phyloP scores from a whole-genome alignment of 2,888 invertebrate species.

The Cantharis rustica region DNA sequence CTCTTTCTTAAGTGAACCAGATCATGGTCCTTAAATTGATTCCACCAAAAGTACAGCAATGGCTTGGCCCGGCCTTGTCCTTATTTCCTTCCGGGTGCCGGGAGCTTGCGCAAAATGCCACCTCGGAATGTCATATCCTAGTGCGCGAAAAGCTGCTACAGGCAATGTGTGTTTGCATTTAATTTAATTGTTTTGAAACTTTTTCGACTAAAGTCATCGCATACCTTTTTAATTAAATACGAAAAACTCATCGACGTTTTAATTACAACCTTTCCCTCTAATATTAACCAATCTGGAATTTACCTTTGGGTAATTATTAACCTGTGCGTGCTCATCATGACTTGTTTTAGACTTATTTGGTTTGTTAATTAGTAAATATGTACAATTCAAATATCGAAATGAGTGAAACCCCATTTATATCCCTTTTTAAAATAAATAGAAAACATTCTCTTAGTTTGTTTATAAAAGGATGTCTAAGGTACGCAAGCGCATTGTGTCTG shows the following conservation, averaged over 20 bases:
- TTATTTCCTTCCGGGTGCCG: conserved; percentile 45
- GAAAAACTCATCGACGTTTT: background rate
- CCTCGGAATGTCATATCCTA: conserved; percentile 48
- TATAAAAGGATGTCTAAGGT: conserved; percentile 29
- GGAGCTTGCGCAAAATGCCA: conserved; percentile 44
- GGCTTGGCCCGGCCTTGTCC: conserved; percentile 47
- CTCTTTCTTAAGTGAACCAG: conserved; percentile 13
- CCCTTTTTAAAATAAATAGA: background rate
- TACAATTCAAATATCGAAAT: background rate
- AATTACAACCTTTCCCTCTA: background rate
- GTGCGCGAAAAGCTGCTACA: conserved; percentile 47
- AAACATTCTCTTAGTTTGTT: conserved; percentile 17
- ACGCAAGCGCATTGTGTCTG: conserved; percentile 47
- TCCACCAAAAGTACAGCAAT: conserved; percentile 22
- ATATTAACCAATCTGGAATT: background rate
- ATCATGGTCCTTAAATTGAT: conserved; percentile 26
- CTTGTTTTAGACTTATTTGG: conserved; percentile 9
- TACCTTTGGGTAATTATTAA: background rate
- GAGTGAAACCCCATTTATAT: background rate
- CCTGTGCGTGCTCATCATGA: conserved; percentile 5
- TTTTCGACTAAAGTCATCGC: background rate
- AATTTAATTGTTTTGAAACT: conserved; percentile 17
- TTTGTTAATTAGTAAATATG: conserved; percentile 12
- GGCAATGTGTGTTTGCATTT: conserved; percentile 42
- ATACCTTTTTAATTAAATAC: background rate